Evolutionary conservation across 2,113 vertebrate species (phyloP).

Genomic region (Deroptyus accipitrinus): DNA sequence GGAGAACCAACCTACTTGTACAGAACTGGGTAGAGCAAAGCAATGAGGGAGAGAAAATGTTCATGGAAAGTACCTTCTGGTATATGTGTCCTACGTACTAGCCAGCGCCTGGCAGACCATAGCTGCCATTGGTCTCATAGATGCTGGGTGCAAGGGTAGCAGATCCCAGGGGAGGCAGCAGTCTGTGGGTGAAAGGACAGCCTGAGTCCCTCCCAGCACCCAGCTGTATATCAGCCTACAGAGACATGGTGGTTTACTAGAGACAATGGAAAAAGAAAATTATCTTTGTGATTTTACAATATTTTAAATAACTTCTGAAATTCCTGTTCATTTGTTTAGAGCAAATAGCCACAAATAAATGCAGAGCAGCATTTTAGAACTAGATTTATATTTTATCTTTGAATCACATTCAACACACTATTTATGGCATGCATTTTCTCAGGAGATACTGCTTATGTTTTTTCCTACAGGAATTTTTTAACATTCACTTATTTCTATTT

Average conservation of each 20-base stretch:
- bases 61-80: background rate
- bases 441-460: background rate
- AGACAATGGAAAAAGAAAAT: background rate
- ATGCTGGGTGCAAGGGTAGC: background rate
- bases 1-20: background rate
- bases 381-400: background rate
- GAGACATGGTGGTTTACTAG: background rate
- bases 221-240: accelerated
- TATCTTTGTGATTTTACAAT: background rate
- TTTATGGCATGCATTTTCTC: background rate
- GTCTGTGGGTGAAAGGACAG: background rate
- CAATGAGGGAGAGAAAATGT: background rate
- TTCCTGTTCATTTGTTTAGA: background rate
- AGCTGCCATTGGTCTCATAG: background rate
- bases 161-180: background rate
- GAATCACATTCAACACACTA: background rate
- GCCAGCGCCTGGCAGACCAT: too few relatives aligned
- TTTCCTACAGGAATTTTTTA: background rate
- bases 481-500: background rate
- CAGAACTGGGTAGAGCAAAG: background rate
- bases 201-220: background rate
- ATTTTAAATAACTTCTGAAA: background rate
- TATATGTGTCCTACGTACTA: accelerated
- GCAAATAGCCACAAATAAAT: background rate
- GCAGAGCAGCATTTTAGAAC: background rate